A percentile compares a stretch with the other conserved stretches of the same genome.
phyloP scores from a whole-genome alignment of 2,797 vertebrate genomes.

The Pachyuromys duprasi region DNA sequence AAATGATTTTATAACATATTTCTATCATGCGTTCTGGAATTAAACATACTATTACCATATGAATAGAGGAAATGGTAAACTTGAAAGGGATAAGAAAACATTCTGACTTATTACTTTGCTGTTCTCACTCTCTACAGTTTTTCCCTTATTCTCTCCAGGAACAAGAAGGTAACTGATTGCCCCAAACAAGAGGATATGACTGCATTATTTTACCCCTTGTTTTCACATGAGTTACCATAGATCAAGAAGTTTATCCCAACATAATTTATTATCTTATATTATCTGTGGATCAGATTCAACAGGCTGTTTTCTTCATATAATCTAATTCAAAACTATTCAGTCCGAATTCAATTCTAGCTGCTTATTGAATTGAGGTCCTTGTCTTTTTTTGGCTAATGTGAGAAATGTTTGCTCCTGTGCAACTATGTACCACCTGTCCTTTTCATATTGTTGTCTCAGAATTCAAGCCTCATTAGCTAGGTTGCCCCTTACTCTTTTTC shows the following conservation, averaged over 20 bases:
- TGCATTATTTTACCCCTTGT: conserved; percentile 15
- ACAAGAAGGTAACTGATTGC: background rate
- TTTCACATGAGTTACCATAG: background rate
- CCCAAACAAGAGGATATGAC: background rate
- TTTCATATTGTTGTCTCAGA: background rate
- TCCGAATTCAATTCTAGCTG: background rate
- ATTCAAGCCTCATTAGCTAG: background rate
- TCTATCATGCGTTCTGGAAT: background rate
- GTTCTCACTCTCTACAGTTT: background rate
- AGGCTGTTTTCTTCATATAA: background rate
- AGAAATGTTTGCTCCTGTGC: background rate
- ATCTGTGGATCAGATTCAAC: background rate
- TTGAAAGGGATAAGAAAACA: background rate
- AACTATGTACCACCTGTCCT: no score
- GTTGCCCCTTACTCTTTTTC: background rate
- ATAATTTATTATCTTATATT: background rate
- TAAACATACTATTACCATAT: background rate
- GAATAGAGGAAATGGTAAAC: background rate
- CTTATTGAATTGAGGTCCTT: background rate
- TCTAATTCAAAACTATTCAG: background rate
- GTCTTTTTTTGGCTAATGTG: background rate
- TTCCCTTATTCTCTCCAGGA: background rate
- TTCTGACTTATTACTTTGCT: background rate
- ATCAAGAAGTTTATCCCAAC: background rate
- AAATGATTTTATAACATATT: background rate